Evolutionary conservation across 1,140 invertebrate species (phyloP).

Genomic region (Lordiphosa collinella): DNA sequence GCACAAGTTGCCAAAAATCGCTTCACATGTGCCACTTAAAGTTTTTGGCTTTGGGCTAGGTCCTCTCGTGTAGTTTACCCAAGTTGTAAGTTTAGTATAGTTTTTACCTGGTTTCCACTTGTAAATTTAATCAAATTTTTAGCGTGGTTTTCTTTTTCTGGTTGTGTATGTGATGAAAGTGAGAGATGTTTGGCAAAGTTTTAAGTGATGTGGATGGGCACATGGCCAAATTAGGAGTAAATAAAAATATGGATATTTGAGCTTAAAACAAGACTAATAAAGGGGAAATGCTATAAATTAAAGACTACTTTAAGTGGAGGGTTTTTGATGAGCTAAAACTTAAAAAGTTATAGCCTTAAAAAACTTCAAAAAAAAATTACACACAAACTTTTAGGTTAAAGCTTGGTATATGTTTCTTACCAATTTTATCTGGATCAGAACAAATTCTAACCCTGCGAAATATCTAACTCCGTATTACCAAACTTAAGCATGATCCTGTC

Average conservation of each 20-base stretch:
- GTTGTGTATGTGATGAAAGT: slow-evolving; percentile 41
- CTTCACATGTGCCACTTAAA: slow-evolving; percentile 73
- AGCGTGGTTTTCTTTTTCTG: slow-evolving; percentile 26
- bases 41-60: slow-evolving; percentile 40
- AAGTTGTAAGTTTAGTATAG: slow-evolving; percentile 42
- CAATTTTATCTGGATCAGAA: too few species aligned
- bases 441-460: too few species aligned
- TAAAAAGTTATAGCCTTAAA: too few species aligned
- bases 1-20: slow-evolving; percentile 71
- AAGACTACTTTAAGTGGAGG: too few species aligned
- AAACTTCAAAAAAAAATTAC: too few species aligned
- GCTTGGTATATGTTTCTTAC: too few species aligned
- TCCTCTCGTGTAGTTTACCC: slow-evolving; percentile 24
- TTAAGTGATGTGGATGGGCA: slow-evolving; percentile 64
- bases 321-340: too few species aligned
- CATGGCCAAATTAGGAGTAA: slow-evolving; percentile 40
- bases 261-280: neutral
- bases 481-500: too few species aligned
- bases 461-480: too few species aligned
- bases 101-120: slow-evolving; percentile 45
- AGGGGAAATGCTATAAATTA: too few species aligned
- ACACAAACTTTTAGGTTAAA: too few species aligned
- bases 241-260: slow-evolving; percentile 11
- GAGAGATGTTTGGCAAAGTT: slow-evolving; percentile 56
- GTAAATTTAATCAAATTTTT: slow-evolving; percentile 67